Evolutionary conservation across 2,888 invertebrate species (phyloP), one percentile per base, ranked within the genome.

Genomic region (Eristalis pertinax): DNA sequence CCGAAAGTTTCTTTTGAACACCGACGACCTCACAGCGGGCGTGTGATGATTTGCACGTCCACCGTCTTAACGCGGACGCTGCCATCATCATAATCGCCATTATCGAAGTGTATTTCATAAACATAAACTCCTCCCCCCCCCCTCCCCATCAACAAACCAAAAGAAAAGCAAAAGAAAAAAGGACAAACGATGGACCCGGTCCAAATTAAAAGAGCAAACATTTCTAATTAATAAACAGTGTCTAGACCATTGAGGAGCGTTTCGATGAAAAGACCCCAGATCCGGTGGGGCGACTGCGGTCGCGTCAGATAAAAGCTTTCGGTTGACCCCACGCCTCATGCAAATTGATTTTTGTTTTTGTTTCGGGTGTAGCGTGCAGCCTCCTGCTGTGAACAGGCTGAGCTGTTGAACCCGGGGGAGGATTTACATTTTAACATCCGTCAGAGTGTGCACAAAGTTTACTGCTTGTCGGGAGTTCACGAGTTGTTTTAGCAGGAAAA

Each of bases 141-240:
- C n/a, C n/a, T n/a, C n/a, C n/a, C n/a, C n/a, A n/a, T n/a, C 43
- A 2, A 15, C 50, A 7, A n/a, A 19, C 4, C 8, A n/a, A 8
- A 8, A 41, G 11, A 72, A 63, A 41, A n/a, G n/a, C n/a, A n/a
- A n/a, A n/a, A n/a, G n/a, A 60, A 64, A 35, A 64, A 64, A 35
- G 24, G 22, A n/a, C 22, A 67, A 79, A 65, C 65, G 26, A 62
- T 15, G 50, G 50, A 0, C 50, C 50, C 50, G 50, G 19, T 73
- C 60, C 50, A 56, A 50, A 80, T 80, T 73, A 73, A 80, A 80
- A 68, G 79, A 67, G 80, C 50, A 80, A 80, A 80, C 80, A 74
- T 50, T 80, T 80, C 67, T 74, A 80, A 80, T 80, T 80, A 73
- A 80, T 73, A 80, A 80, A 62, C 68, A 80, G 43, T 67, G 80